phyloP scores from a whole-genome alignment of 1,140 invertebrate species.

The Charaxes varanes region DNA sequence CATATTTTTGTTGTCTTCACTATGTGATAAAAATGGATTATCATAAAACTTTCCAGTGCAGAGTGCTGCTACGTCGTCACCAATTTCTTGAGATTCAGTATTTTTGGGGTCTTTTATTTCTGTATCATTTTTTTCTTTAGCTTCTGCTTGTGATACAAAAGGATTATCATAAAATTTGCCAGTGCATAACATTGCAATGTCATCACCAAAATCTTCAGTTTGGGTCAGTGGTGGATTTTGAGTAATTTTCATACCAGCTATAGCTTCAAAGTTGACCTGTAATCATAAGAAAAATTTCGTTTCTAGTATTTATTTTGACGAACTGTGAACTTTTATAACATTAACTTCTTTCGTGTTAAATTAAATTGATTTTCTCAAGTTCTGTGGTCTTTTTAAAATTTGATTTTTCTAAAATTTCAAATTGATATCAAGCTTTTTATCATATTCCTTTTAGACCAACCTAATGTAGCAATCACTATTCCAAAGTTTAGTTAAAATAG shows the following conservation, averaged over 20 bases:
- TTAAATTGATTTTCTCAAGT: too few species aligned
- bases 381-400: too few species aligned
- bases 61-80: conserved; percentile 44
- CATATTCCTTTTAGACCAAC: too few species aligned
- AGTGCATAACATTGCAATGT: conserved; percentile 48
- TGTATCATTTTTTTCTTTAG: background rate
- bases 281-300: too few species aligned
- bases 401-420: too few species aligned
- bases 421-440: too few species aligned
- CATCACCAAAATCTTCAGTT: conserved; percentile 49
- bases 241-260: too few species aligned
- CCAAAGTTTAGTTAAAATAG: conserved; percentile 7
- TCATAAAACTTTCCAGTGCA: conserved; percentile 64
- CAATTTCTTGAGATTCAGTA: conserved; percentile 38
- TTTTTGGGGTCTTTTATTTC: conserved; percentile 1
- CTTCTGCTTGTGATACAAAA: conserved; percentile 41
- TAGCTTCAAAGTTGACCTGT: too few species aligned
- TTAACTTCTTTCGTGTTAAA: too few species aligned
- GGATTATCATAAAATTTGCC: conserved; percentile 62
- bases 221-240: conserved; percentile 23
- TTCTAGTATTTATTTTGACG: too few species aligned
- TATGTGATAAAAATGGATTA: conserved; percentile 47
- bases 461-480: too few species aligned
- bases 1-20: conserved; percentile 8
- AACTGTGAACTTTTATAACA: too few species aligned